Conservation (phyloP, 35 echinoderm and acorn worm species). For the Ophioderma brevispina region DNA sequence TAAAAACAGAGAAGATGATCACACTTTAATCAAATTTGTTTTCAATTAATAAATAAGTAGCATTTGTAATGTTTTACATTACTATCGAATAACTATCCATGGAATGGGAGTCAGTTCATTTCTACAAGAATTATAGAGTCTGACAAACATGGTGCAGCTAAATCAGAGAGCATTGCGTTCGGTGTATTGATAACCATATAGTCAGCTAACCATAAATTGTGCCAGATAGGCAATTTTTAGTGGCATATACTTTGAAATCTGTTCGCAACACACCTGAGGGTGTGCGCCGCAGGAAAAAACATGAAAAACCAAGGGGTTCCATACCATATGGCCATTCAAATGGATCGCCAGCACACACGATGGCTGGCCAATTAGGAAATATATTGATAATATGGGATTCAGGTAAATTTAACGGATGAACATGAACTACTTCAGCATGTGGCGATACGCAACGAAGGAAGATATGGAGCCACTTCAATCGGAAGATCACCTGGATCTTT, state of each 20-base stretch:
- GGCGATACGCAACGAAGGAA: slow-evolving; percentile 28
- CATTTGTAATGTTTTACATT: too few relatives aligned
- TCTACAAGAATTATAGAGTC: too few relatives aligned
- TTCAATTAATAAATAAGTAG: too few relatives aligned
- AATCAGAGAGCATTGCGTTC: neutral
- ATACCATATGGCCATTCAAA: slow-evolving; percentile 56
- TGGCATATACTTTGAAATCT: neutral
- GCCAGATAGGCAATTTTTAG: neutral
- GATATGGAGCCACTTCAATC: neutral
- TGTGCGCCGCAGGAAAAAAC: slow-evolving; percentile 16
- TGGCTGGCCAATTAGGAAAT: neutral
- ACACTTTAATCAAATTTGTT: too few relatives aligned
- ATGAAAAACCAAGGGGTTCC: slow-evolving; percentile 20
- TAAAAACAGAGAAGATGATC: too few relatives aligned
- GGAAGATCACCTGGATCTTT: neutral
- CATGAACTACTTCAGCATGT: slow-evolving; percentile 39
- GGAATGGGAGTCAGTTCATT: too few relatives aligned
- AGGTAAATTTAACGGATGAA: slow-evolving; percentile 19
- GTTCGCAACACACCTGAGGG: neutral
- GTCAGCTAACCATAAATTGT: neutral
- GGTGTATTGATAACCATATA: slow-evolving; percentile 53
- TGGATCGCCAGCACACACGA: neutral
- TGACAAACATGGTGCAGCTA: neutral
- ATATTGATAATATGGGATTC: too few relatives aligned
- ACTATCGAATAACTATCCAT: too few relatives aligned